Percentiles rank a stretch among this genome's conserved stretches.
phyloP scores from a whole-genome alignment of 2,797 vertebrate genomes.

The Emys orbicularis region DNA sequence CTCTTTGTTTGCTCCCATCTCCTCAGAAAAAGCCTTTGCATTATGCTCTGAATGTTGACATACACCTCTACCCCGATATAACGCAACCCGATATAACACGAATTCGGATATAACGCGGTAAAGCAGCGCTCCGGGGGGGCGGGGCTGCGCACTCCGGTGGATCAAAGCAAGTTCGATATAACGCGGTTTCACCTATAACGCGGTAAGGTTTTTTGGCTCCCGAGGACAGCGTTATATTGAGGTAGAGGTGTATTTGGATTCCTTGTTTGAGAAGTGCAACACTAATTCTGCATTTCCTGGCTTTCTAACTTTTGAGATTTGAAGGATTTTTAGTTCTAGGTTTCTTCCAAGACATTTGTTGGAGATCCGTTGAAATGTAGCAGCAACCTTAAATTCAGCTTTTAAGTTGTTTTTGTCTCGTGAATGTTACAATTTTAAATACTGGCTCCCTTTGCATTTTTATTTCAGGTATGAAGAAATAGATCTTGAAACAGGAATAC shows the following conservation, averaged over 20 bases:
- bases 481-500: conserved; percentile 88
- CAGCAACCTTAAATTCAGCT: neutral
- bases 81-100: too few species aligned
- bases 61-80: too few species aligned
- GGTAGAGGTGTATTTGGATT: too few species aligned
- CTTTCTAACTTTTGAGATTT: neutral
- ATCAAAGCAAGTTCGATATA: too few species aligned
- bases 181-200: too few species aligned
- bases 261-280: rapidly evolving
- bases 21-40: neutral
- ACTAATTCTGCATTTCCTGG: rapidly evolving
- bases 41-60: rapidly evolving
- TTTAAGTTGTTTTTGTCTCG: neutral
- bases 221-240: too few species aligned
- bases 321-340: neutral
- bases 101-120: too few species aligned
- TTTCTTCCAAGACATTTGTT: neutral
- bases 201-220: too few species aligned
- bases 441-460: neutral
- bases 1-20: rapidly evolving
- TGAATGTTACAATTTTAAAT: neutral
- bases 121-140: too few species aligned
- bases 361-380: neutral
- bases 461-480: conserved; percentile 83
- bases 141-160: too few species aligned